These are phyloP conservation scores for Crotalus horridus DNA, from an alignment of 2,113 vertebrate genomes.

Conservation along the genomic window DNA sequence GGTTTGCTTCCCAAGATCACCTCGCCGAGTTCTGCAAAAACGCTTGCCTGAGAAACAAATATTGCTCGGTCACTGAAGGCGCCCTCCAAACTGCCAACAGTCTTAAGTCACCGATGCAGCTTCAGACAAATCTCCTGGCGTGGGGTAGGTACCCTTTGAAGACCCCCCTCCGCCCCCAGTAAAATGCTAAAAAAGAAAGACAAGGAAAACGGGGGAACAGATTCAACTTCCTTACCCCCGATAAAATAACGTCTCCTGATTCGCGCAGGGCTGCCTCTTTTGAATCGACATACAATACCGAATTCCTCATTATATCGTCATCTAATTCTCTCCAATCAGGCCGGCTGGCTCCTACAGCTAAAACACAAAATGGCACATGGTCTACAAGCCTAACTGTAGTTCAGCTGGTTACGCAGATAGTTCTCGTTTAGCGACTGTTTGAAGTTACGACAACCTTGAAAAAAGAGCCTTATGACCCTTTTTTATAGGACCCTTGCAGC, in stretches of 20 bases:
- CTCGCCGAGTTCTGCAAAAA: slow-evolving; percentile 93
- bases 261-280: slow-evolving; percentile 81
- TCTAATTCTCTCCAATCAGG: slow-evolving; percentile 93
- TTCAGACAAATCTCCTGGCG: background rate
- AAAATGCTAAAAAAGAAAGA: background rate
- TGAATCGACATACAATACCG: slow-evolving; percentile 86
- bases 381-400: too few relatives aligned
- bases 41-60: slow-evolving; percentile 73
- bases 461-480: too few relatives aligned
- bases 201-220: rapidly evolving
- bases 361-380: background rate
- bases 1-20: slow-evolving; percentile 82
- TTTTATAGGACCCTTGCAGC: too few relatives aligned
- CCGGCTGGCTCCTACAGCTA: slow-evolving; percentile 90
- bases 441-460: too few relatives aligned
- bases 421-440: too few relatives aligned
- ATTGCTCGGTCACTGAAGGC: background rate
- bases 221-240: slow-evolving; percentile 73
- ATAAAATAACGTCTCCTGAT: slow-evolving; percentile 90
- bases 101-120: background rate
- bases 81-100: background rate
- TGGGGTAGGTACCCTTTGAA: background rate
- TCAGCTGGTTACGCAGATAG: too few relatives aligned
- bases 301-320: slow-evolving; percentile 81
- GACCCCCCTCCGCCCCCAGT: background rate